Conservation (phyloP, 2,797 vertebrate species). For the Moxostoma hubbsi region DNA sequence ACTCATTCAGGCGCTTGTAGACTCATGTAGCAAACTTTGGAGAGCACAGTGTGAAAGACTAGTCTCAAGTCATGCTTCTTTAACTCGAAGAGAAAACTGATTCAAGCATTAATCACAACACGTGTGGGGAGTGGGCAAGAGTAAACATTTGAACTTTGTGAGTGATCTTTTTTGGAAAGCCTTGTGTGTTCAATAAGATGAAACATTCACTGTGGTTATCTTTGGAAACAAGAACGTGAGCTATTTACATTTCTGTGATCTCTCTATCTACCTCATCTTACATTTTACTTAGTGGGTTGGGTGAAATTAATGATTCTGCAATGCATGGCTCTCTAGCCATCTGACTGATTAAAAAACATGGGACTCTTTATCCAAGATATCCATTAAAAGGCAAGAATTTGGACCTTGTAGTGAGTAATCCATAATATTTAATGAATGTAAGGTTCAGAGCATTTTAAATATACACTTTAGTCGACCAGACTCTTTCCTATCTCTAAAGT, state of each 20-base stretch:
- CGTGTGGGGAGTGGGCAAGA: neutral
- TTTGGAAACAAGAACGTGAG: neutral
- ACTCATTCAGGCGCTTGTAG: no score
- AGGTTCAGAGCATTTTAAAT: neutral
- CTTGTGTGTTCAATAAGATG: neutral
- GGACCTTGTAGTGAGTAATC: neutral
- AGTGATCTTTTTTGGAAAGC: neutral
- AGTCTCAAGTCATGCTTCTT: conserved; percentile 22
- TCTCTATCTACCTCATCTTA: neutral
- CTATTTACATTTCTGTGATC: neutral
- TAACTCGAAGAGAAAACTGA: conserved; percentile 27
- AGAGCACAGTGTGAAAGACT: conserved; percentile 45
- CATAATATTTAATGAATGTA: neutral
- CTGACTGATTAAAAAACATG: neutral
- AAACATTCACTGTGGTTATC: neutral
- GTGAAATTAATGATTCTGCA: neutral
- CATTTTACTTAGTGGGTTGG: neutral
- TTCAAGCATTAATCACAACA: neutral
- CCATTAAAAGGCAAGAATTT: conserved; percentile 4
- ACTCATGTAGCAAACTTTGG: conserved; percentile 29
- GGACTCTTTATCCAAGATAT: neutral
- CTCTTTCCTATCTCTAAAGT: neutral
- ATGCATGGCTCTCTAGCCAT: neutral
- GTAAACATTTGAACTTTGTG: neutral
- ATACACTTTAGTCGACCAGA: neutral